These are phyloP conservation scores for Pristionchus mayeri DNA, from an alignment of 2,888 invertebrate species.

Conservation along the genomic window DNA sequence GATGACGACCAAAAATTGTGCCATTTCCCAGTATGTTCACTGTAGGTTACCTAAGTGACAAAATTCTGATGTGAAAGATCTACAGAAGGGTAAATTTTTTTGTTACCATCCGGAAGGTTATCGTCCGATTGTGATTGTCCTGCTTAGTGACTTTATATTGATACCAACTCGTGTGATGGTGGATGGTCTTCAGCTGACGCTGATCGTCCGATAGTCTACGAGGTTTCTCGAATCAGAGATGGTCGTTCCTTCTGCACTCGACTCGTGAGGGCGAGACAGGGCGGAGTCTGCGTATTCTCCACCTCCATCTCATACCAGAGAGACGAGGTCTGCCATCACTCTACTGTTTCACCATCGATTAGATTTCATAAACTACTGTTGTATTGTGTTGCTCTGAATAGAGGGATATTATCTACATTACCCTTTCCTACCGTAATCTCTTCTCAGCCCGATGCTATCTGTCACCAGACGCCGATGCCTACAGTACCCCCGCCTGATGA, in stretches of 20 bases:
- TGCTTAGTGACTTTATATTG: too few relatives aligned
- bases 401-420: not conserved
- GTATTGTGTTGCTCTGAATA: too few relatives aligned
- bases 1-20: too few relatives aligned
- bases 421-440: not conserved
- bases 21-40: too few relatives aligned
- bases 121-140: too few relatives aligned
- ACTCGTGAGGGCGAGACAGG: conserved; percentile 77
- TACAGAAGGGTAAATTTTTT: too few relatives aligned
- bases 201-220: conserved; percentile 76
- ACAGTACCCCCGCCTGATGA: conserved; percentile 76
- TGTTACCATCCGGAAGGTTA: too few relatives aligned
- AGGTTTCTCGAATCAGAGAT: conserved; percentile 77
- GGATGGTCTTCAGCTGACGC: conserved; percentile 54
- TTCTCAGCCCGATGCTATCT: conserved; percentile 65
- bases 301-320: conserved; percentile 66
- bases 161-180: too few relatives aligned
- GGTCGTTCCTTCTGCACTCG: conserved; percentile 77
- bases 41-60: too few relatives aligned
- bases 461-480: conserved; percentile 77
- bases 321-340: conserved; percentile 48
- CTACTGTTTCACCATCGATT: not conserved
- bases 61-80: too few relatives aligned
- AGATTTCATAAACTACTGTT: not conserved
- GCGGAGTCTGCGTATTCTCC: conserved; percentile 76